Evolutionary conservation across 92 coral and sea anemone species (phyloP).

Genomic region (Epizoanthus stellaris): DNA sequence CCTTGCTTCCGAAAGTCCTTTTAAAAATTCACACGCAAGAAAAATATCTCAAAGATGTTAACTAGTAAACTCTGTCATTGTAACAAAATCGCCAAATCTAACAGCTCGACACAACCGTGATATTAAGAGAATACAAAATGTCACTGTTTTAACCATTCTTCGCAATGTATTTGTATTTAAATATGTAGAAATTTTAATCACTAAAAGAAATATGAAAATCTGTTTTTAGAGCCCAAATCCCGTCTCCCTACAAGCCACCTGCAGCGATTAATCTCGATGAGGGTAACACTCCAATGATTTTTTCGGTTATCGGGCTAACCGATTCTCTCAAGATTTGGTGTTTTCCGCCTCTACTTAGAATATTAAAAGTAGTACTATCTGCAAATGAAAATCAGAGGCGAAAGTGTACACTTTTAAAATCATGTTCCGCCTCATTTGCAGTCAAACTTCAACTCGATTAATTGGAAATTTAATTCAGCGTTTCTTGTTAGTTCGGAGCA

Average conservation of each 20-base stretch:
- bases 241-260: slow-evolving; percentile 82
- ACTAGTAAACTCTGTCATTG: not conserved
- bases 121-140: slow-evolving; percentile 24
- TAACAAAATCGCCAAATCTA: slow-evolving; percentile 32
- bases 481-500: slow-evolving; percentile 48
- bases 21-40: slow-evolving; percentile 24
- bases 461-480: slow-evolving; percentile 35
- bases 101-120: slow-evolving; percentile 28
- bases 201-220: slow-evolving; percentile 49
- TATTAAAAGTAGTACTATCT: slow-evolving; percentile 8
- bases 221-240: slow-evolving; percentile 56
- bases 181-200: slow-evolving; percentile 16
- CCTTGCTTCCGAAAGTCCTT: slow-evolving; percentile 8
- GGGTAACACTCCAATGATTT: slow-evolving; percentile 14
- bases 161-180: slow-evolving; percentile 16
- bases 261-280: slow-evolving; percentile 41
- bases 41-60: slow-evolving; percentile 23
- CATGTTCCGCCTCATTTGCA: slow-evolving; percentile 9
- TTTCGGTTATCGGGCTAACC: slow-evolving; percentile 26
- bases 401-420: slow-evolving; percentile 6
- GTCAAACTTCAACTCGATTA: slow-evolving; percentile 36
- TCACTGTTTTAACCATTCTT: slow-evolving; percentile 38
- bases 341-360: not conserved
- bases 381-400: not conserved
- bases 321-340: slow-evolving; percentile 2